Base-by-base conservation (phyloP, 2,113 vertebrate species). In the Apus apus region DNA sequence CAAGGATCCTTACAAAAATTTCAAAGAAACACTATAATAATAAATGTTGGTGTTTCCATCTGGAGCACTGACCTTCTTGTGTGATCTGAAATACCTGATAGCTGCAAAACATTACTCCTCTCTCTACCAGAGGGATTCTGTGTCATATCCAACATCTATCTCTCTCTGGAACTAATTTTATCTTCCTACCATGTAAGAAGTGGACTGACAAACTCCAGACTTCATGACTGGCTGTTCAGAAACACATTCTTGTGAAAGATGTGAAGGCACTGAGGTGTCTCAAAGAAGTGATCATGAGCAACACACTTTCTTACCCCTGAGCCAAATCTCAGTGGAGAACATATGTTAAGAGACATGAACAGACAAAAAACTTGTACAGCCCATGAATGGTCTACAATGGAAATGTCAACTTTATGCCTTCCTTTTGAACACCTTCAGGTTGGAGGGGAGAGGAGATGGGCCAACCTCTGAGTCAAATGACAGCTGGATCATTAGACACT, bases 161-260 rank as follows among this genome's bases (percentile, higher is more conserved):
- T 43, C 46, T 80, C 67, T 92, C 94, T 91, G 88, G 95, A 94
- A 93, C 32, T 82, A 86, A 96, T 96, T 95, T 93, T 80, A 62
- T 85, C 83, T 80, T 93, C 75, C 75, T 62, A 5, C 51, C 54
- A 40, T 2, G 51, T 79, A 79, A 88, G 82, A 94, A 91, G 75
- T 20, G n/a, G 58, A 58, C 56, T 96, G 94, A 94, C 90, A 89
- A 92, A 94, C 67, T 88, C 92, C 95, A 97, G 94, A 76, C 78
- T 27, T 81, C 74, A 25, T 0, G 23, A 62, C 77, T 89, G 77
- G 70, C 76, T 92, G 40, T 43, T 94, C 88, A 92, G 75, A 85
- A 93, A 90, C 64, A 75, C 89, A 70, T 93, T 96, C 87, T 48
- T 87, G 61, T 45, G 57, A 30, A 66, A 85, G 68, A 76, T 60